Conservation (phyloP, 2,888 invertebrate genomes). For the Bruchidius siliquastri region DNA sequence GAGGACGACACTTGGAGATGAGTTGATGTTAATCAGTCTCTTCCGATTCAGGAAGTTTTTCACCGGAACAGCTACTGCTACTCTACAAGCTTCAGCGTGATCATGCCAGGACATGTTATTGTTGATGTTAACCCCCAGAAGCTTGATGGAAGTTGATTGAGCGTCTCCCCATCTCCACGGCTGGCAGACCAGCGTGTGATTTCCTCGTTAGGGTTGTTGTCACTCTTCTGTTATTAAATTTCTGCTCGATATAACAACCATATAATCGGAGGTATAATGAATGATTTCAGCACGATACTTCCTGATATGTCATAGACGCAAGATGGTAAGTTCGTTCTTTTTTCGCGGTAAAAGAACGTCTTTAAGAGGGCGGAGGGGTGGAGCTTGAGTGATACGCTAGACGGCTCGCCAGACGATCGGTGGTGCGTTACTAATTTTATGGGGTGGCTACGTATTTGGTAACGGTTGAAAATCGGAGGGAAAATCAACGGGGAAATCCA, state of each 20-base stretch:
- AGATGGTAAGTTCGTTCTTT: background rate
- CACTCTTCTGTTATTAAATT: background rate
- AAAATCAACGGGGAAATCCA: background rate
- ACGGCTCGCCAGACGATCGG: background rate
- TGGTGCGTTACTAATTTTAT: background rate
- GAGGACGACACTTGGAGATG: no score
- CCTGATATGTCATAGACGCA: background rate
- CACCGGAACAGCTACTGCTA: no score
- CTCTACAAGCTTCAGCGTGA: no score
- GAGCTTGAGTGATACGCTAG: background rate
- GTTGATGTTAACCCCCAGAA: no score
- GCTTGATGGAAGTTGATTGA: no score
- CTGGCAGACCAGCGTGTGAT: no score
- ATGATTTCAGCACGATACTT: background rate
- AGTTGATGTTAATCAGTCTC: no score
- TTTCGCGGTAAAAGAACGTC: background rate
- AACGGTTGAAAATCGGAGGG: background rate
- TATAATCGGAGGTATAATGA: background rate
- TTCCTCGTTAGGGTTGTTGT: no score
- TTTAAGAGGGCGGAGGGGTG: background rate
- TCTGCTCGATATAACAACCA: background rate
- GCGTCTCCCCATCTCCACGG: no score
- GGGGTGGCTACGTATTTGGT: background rate
- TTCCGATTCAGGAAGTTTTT: no score
- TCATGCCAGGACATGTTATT: no score